Evolutionary conservation across 2,797 vertebrate species (phyloP), one percentile per base, ranked within the genome.

Genomic region (Aphelocoma californica): DNA sequence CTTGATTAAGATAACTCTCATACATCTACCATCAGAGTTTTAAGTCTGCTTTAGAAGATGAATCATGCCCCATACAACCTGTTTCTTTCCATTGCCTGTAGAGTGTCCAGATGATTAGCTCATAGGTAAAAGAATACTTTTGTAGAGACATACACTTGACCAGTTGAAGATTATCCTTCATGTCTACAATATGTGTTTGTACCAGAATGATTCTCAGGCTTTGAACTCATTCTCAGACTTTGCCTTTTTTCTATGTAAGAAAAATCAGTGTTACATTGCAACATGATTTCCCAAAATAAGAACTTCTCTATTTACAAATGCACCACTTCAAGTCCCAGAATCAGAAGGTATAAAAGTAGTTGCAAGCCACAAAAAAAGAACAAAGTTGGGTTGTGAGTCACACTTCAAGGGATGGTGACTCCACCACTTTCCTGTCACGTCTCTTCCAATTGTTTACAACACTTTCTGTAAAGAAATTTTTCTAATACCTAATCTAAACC

Each of bases 1-100:
- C 54, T 91, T 96, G 87, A 94, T 93, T 95, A 95, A 92, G 91
- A 91, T 91, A 90, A 69, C 25, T 81, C 80, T 96, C 47, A 80
- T 89, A 92, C 36, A 77, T 92, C 58, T 72, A 79, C 54, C 0
- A 0, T 78, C 70, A 44, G 64, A 78, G 44, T 58, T 90, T 80
- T 71, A 92, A 83, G 53, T 74, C 72, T 84, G 19, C 61, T 86
- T 86, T 71, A 86, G 72, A 81, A 69, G 40, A 84, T 74, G 26
- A 93, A 81, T 92, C 53, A 67, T 78, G 61, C 31, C 44, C 11
- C 34, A 47, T 20, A 85, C 29, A 87, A 82, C 8, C 29, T 73
- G 31, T 18, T 89, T 51, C 44, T 82, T 87, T 77, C 60, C 26
- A 44, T 42, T 81, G 57, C 12, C 45, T 69, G 16, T 78, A 58